phyloP scores from a whole-genome alignment of 2,113 vertebrate species.

The Cheirogaleus medius region DNA sequence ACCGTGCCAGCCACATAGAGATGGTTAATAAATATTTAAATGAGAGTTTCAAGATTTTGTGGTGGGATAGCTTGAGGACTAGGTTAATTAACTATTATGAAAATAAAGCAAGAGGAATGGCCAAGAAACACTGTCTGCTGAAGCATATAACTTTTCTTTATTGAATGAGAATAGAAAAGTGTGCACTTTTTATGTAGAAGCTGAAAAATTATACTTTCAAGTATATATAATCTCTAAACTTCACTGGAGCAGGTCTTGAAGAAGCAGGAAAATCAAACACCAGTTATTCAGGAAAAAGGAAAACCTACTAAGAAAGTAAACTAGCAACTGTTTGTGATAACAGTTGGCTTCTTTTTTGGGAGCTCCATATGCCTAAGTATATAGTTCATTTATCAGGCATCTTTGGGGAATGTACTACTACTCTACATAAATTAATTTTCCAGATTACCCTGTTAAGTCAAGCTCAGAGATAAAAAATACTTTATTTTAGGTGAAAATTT shows the following conservation, averaged over 20 bases:
- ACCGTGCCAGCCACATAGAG: neutral
- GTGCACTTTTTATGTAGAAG: neutral
- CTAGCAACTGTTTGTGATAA: neutral
- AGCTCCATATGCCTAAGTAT: neutral
- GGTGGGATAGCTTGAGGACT: neutral
- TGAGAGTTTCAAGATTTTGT: neutral
- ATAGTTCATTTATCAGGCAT: neutral
- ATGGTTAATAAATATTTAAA: neutral
- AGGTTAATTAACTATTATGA: constrained; percentile 1
- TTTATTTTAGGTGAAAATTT: neutral
- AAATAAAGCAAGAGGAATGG: constrained; percentile 32
- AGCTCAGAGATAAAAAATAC: constrained; percentile 3
- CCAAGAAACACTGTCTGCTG: neutral
- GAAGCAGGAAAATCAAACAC: neutral
- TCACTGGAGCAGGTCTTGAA: neutral
- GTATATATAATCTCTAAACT: neutral
- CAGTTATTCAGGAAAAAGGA: neutral
- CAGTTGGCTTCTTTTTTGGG: neutral
- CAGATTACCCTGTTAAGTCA: neutral
- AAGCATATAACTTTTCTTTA: neutral
- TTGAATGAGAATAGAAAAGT: neutral
- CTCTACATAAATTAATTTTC: neutral
- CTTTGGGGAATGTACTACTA: neutral
- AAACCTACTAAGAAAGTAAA: neutral
- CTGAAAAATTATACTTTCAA: neutral